Evolutionary conservation across 2,888 invertebrate species (phyloP), one percentile per base, ranked within the genome.

Genomic region (Neoscelio sp.): DNA sequence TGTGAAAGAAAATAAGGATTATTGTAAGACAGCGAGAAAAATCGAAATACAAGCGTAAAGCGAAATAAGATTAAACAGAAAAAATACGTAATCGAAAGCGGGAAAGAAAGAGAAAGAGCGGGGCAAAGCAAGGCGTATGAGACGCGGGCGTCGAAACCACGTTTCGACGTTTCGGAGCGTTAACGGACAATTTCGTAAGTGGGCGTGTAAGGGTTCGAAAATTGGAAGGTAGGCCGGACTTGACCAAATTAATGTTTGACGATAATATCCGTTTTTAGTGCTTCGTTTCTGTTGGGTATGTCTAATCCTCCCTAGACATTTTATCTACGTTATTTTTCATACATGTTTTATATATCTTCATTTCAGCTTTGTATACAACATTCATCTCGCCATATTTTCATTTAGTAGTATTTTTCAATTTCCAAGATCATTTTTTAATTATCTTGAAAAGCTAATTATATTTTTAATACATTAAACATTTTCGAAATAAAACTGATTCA

Each of bases 201-300:
- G 90, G 90, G 90, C 90, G 90, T 89, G 89, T 88, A 87, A 89
- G 87, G 87, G 87, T 87, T 87, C 86, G 90, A 89, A 90, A 90
- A 90, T 90, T 90, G 90, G 90, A 89, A 89, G 90, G 88, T 88
- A 88, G 89, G 89, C 87, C 84, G 88, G 87, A 84, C 89, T 86
- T 86, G 88, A 84, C 86, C 88, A 89, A 90, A 90, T 90, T 89
- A 90, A 90, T 89, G 88, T 90, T 89, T 88, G 87, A 87, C 89
- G 89, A 89, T 90, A 89, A 89, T 90, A 90, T 90, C 89, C 90
- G 89, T 85, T 89, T 87, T 84, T 84, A 82, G 79, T 60, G 62
- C 80, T 62, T 75, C 65, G 38, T 78, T 75, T 46, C 65, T 40
- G 52, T 44, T 52, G 30, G 67, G 26, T 54, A 60, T 67, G 44